Evolutionary conservation across 2,797 vertebrate genomes (phyloP), one percentile per base, ranked within the genome.

Genomic region (Chiroxiphia lanceolata): DNA sequence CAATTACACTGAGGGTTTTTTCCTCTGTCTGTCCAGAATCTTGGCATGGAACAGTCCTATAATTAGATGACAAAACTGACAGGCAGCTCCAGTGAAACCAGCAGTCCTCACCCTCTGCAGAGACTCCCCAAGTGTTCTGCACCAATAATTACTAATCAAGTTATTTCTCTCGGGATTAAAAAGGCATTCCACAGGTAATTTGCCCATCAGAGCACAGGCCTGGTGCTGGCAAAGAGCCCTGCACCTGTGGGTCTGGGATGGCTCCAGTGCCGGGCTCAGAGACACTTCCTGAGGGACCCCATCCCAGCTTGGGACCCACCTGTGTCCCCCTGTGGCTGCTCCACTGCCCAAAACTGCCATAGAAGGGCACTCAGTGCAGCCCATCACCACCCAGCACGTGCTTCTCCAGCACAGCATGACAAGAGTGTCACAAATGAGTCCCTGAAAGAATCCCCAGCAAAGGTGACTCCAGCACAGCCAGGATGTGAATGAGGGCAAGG

Each of bases 51-150:
- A 90, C 47, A 67, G 94, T 94, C 96, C 97, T 97, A 97, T 98
- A 99, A 98, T 98, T 98, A 98, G 97, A 97, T 98, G 98, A 98
- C 98, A 98, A 94, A 98, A 97, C 94, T 98, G 98, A 98, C 98
- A 98, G 97, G 96, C 91, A 96, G 97, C 78, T 95, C 67, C 96
- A 96, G 85, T 72, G 76, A 90, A 98, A 96, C 89, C 92, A 96
- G 92, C 98, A 68, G 47, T 98, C 97, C 96, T 97, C 93, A 81
- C 97, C 97, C 98, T 94, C 71, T 95, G 94, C 87, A 96, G 97
- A 98, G 98, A 70, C 97, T 98, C 97, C 97, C 95, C 90, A 94
- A 95, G 94, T 72, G 96, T 98, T 92, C 98, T 94, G 98, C 98
- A 98, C 97, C 94, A 90, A 90, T 95, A 98, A 97, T 92, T 95